A percentile compares a stretch with the other conserved stretches of the same genome.
Evolutionary conservation across 2,888 invertebrate species (phyloP).

Genomic region (Plagodis dolabraria): DNA sequence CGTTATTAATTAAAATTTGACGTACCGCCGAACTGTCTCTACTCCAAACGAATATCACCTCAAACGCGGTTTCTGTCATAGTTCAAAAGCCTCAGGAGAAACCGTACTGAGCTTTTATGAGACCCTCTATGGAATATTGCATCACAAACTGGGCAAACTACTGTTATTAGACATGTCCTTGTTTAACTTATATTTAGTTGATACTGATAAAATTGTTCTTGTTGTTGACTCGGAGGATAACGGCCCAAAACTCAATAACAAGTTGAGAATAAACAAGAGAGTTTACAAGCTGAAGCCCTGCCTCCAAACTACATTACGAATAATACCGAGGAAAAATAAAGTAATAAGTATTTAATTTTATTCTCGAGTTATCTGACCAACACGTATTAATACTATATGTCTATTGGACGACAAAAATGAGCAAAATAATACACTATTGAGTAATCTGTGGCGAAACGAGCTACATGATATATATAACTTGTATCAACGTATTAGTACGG

Average conservation of each 20-base stretch:
- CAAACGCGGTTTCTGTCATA: constrained; percentile 11
- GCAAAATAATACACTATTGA: too few species aligned
- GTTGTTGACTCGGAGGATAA: constrained; percentile 32
- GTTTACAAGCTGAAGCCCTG: neutral
- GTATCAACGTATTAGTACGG: too few species aligned
- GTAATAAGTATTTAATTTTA: too few species aligned
- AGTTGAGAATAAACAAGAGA: constrained; percentile 19
- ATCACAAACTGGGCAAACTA: constrained; percentile 32
- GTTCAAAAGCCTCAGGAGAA: constrained; percentile 3
- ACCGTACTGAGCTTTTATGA: constrained; percentile 13
- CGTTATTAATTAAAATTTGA: constrained; percentile 32
- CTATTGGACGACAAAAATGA: too few species aligned
- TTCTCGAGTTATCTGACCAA: too few species aligned
- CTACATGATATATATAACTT: too few species aligned
- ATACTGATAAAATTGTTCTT: constrained; percentile 34
- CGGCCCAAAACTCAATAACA: constrained; percentile 24
- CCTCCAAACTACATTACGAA: too few species aligned
- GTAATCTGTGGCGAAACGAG: too few species aligned
- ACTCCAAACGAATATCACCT: constrained; percentile 15
- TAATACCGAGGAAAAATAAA: too few species aligned
- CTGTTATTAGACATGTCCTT: constrained; percentile 36
- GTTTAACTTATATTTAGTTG: constrained; percentile 37
- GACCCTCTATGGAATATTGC: constrained; percentile 23
- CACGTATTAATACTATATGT: too few species aligned
- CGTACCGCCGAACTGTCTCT: constrained; percentile 15